Evolutionary conservation across 2,888 invertebrate species (phyloP).

Genomic region (Zaprionus bogoriensis): DNA sequence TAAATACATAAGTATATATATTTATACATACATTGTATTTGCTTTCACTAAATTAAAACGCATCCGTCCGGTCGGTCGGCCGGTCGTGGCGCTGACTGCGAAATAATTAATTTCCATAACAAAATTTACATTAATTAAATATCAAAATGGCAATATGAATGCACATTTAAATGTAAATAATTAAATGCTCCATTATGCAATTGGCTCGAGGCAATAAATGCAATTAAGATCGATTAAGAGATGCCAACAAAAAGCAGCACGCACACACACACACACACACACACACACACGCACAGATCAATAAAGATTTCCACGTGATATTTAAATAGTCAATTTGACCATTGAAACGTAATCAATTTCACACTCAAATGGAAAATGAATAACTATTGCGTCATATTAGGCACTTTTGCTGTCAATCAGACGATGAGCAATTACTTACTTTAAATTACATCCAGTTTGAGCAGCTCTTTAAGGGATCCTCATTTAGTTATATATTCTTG

Average conservation of each 20-base stretch:
- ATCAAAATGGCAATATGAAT: conserved; percentile 38
- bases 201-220: conserved; percentile 39
- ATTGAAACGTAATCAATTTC: conserved; percentile 4
- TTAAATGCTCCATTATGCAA: conserved; percentile 37
- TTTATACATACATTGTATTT: conserved; percentile 8
- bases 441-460: too few relatives aligned
- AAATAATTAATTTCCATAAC: conserved; percentile 66
- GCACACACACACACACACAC: neutral
- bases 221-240: conserved; percentile 41
- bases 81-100: conserved; percentile 18
- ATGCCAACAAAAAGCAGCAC: neutral
- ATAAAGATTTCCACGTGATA: conserved; percentile 17
- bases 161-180: conserved; percentile 63
- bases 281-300: neutral
- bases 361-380: neutral
- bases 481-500: neutral
- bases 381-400: neutral
- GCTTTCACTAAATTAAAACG: conserved; percentile 37
- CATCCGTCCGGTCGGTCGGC: conserved; percentile 35
- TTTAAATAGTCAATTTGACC: conserved; percentile 16
- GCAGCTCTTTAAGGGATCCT: too few relatives aligned
- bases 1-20: conserved; percentile 1
- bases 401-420: too few relatives aligned
- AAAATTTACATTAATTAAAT: conserved; percentile 59
- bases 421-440: too few relatives aligned